Evolutionary conservation across 2,113 vertebrate genomes (phyloP), one percentile per base, ranked within the genome.

Genomic region (Maccullochella peelii): DNA sequence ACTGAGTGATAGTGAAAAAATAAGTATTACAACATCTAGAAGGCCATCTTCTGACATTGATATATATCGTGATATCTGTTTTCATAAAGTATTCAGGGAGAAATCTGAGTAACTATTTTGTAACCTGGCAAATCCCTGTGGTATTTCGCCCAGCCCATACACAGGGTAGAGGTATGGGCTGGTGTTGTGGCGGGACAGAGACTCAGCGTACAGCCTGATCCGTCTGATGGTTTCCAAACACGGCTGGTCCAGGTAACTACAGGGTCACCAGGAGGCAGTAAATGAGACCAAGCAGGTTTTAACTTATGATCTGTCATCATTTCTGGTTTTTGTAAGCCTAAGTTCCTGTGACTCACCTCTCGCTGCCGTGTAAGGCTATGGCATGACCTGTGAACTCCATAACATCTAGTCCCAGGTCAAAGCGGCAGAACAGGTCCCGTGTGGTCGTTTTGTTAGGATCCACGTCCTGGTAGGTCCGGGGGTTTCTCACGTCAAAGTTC

Each of bases 311-410:
- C n/a, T 30, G 11, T 40, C 21, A 25, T 59, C 1, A 14, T 65
- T 36, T 70, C 23, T 42, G 12, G 9, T 44, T 65, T 23, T 12
- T 54, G 10, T 47, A 47, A 33, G 30, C 40, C 9, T 42, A 21
- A 15, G 25, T 11, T 8, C 38, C 38, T 33, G 27, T 57, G 8
- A 96, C 97, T 96, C 82, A 99, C 98, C 97, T 97, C 12, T 98
- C 97, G 40, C 92, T 97, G 92, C 94, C 92, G 88, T 99, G 97
- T 79, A 99, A 95, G 1, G 98, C 98, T 0, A 99, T 95, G 52
- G 97, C 96, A 0, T 99, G 98, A 72, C 97, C 97, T 1, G 96
- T 98, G 88, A 99, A 96, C 84, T 99, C 98, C 36, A 98, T 94
- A 8, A 98, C 97, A 9, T 99, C 97, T 6, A 95, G 95, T 6